Conservation (phyloP, 2,113 vertebrate species). For the Pelecanoides urinatrix region DNA sequence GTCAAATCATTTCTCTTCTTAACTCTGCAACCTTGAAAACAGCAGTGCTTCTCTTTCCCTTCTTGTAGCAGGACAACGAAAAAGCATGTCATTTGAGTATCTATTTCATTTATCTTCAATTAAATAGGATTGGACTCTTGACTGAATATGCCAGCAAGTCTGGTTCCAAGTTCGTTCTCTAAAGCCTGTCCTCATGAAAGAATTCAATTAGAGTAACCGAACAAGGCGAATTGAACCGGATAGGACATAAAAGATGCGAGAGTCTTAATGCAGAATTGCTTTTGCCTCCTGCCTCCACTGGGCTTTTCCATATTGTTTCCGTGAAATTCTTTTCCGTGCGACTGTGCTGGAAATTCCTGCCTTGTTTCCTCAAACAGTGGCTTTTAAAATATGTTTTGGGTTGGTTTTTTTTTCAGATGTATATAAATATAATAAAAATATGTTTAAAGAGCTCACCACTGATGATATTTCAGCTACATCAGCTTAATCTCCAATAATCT, state of each 20-base stretch:
- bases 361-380: not conserved
- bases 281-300: not conserved
- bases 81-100: not conserved
- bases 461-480: not conserved
- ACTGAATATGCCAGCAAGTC: not conserved
- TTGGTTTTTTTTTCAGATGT: not conserved
- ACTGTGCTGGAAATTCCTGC: not conserved
- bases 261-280: not conserved
- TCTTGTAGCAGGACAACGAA: not conserved
- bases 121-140: not conserved
- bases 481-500: not conserved
- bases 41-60: not conserved
- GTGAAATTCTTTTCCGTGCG: not conserved
- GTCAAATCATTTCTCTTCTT: not conserved
- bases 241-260: not conserved
- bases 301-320: not conserved
- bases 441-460: not conserved
- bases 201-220: constrained; percentile 15
- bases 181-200: constrained; percentile 1
- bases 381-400: not conserved
- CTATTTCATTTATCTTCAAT: constrained; percentile 1
- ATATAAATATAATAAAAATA: not conserved
- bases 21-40: not conserved
- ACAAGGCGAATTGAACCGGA: fast-evolving
- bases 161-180: constrained; percentile 16